Conservation (phyloP, 2,113 vertebrate genomes). For the Tragelaphus scriptus region DNA sequence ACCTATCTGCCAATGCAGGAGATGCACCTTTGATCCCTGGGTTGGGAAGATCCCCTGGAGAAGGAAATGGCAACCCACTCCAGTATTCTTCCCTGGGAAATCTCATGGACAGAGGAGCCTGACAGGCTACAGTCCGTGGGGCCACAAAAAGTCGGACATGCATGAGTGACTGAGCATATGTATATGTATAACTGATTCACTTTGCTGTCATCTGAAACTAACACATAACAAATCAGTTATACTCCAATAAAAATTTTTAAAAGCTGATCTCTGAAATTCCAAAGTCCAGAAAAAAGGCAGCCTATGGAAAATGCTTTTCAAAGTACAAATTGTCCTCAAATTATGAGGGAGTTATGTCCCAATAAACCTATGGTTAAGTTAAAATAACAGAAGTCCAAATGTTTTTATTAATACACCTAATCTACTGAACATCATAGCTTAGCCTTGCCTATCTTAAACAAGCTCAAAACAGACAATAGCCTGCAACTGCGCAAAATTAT, state of each 20-base stretch:
- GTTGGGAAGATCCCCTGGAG: not conserved
- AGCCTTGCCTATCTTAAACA: not conserved
- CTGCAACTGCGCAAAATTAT: not conserved
- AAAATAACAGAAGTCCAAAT: not conserved
- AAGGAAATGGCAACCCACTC: not conserved
- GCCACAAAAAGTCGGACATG: not conserved
- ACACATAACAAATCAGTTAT: not conserved
- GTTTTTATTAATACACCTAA: not conserved
- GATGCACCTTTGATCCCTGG: not conserved
- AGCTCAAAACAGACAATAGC: not conserved
- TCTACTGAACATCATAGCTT: not conserved
- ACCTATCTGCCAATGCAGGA: not conserved
- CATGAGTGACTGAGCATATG: fast-evolving
- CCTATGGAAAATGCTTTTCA: not conserved
- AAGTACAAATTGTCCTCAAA: not conserved
- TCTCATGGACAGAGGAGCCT: not conserved
- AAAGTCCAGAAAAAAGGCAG: not conserved
- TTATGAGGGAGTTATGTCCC: not conserved
- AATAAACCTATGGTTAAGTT: not conserved
- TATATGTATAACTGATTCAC: not conserved
- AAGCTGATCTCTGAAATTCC: not conserved
- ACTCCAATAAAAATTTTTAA: not conserved
- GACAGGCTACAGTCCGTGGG: not conserved
- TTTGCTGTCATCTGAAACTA: not conserved
- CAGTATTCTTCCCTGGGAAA: not conserved